phyloP scores from a whole-genome alignment of 2,888 invertebrate genomes.

The Brachycybe producta region DNA sequence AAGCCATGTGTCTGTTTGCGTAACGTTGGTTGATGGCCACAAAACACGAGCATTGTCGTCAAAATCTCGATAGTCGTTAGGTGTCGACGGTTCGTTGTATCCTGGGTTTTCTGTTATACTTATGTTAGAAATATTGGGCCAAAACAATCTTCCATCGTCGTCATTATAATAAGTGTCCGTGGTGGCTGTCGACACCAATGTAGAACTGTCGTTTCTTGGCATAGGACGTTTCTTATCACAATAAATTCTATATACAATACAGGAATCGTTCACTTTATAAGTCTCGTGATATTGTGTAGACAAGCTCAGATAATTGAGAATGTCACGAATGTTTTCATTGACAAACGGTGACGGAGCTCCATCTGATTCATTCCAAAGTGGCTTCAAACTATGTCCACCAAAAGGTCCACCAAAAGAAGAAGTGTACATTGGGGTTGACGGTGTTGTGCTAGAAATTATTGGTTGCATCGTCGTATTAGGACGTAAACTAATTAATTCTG shows the following conservation, averaged over 20 bases:
- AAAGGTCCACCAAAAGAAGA: neutral
- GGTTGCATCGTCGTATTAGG: slow-evolving; percentile 31
- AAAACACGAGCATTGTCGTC: too few species aligned
- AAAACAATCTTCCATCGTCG: too few species aligned
- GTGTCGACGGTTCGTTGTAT: too few species aligned
- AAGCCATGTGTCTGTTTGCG: too few species aligned
- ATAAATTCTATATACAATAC: slow-evolving; percentile 6
- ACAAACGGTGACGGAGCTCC: neutral
- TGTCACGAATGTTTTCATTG: neutral
- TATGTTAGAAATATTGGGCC: too few species aligned
- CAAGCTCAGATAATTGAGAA: neutral
- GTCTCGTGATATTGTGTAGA: neutral
- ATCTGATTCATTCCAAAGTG: slow-evolving; percentile 1
- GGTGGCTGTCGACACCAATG: neutral
- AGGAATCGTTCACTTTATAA: neutral
- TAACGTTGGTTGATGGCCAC: too few species aligned
- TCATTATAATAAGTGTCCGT: neutral
- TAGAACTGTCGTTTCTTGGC: neutral
- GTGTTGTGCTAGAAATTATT: slow-evolving; percentile 21
- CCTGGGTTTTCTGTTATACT: too few species aligned
- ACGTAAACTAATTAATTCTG: slow-evolving; percentile 44
- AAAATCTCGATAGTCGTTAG: too few species aligned
- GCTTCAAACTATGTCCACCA: neutral
- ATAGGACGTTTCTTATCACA: slow-evolving; percentile 2
- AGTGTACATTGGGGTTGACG: neutral